Percentiles rank a stretch among this genome's conserved stretches.
Conservation (phyloP, 2,797 vertebrate species). For the Hypotaenidia philippensis region DNA sequence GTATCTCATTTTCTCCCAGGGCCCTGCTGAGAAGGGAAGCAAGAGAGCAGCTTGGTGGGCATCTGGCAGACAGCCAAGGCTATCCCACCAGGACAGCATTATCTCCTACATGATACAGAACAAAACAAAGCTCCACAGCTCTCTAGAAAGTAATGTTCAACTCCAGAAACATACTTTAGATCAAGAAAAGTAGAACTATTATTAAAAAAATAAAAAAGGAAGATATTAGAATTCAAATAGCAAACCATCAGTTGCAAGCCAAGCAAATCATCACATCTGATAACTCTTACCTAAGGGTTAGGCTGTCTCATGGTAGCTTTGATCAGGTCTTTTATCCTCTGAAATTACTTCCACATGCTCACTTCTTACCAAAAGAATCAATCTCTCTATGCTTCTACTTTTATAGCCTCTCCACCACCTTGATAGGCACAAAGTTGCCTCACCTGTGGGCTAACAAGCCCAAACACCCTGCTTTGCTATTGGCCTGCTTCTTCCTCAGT, state of each 20-base stretch:
- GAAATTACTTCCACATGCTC: rapidly evolving
- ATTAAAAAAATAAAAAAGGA: background rate
- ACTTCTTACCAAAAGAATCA: background rate
- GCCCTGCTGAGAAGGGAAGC: background rate
- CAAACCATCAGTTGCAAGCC: background rate
- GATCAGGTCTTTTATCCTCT: too few species aligned
- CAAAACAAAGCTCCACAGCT: background rate
- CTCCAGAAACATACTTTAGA: background rate
- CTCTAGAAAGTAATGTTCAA: background rate
- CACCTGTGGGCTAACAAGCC: background rate
- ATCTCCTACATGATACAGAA: background rate
- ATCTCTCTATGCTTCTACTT: rapidly evolving
- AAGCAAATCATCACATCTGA: background rate
- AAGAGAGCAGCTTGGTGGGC: background rate
- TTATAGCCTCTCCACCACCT: background rate
- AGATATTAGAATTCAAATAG: background rate
- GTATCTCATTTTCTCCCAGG: background rate
- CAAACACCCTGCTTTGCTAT: background rate
- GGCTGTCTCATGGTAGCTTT: too few species aligned
- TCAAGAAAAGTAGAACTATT: background rate
- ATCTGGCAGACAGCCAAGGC: background rate
- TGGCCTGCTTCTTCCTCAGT: background rate
- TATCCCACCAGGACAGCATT: background rate
- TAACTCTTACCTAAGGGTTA: background rate
- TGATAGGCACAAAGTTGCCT: background rate